Base-by-base conservation (phyloP, 1,140 invertebrate genomes). In the Dreissena rostriformis region DNA sequence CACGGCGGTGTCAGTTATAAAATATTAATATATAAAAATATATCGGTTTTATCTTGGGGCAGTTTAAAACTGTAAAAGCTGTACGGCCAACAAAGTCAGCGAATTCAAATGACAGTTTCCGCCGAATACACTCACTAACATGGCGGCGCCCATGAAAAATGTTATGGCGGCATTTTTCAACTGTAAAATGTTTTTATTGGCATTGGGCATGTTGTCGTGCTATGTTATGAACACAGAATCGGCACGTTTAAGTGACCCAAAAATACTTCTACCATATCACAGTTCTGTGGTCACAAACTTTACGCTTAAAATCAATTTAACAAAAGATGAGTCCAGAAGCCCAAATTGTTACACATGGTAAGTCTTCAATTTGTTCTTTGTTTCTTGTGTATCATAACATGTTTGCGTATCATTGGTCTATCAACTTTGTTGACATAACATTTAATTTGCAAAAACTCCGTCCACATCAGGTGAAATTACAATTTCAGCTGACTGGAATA, bases 291-390 rank as follows among this genome's bases (percentile, higher is more conserved):
- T 82, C 4, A 82, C 80, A 14, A 82, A 82, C 53, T 82, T 74
- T 53, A 74, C 80, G 1, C 52, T 82, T n/a, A 74, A 29, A 51
- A 82, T 82, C 63, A 82, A 82, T 24, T 78, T 89, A 61, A 88
- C 90, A 0, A 84, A 86, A 29, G 91, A 91, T 26, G 91, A 91
- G 82, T 66, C 87, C 0, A 82, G 87, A 63, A 82, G 86, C 52
- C 96, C 66, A 96, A 97, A 97, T 84, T 98, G 98, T 94, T 98
- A 97, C 92, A 96, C 96, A 95, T 99, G 98, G 87, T 88, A 81
- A 66, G 28, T 75, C 39, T 8, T 8, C 8, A 39, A 5, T 39
- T 39, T 5, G 39, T 5, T 2, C 39, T 2, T 39, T 39, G 39
- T 5, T 39, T 39, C 39, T 39, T 39, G 39, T 39, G 2, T 39